Base-by-base conservation (phyloP, 2,113 vertebrate genomes). In the Candoia aspera region DNA sequence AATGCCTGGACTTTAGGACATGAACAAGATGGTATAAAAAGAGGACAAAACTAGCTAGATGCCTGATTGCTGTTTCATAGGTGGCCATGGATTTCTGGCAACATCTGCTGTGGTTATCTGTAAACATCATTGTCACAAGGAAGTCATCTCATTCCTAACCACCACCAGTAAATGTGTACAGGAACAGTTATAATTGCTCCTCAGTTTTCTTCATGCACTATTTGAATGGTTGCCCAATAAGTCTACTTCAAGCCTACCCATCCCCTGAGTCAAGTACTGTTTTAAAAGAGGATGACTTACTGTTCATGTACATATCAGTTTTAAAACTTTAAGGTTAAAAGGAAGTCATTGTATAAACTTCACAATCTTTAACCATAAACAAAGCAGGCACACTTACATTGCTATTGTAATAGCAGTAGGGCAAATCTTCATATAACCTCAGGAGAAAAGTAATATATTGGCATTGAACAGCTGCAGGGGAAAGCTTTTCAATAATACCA, bases 231-330 rank as follows among this genome's bases (percentile, higher is more conserved):
- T 60, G 4, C 85, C 88, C 86, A 19, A 90, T 86, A 91, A 93
- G 94, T 0, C n/a, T 73, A 64, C 59, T 91, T 94, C 91, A 21
- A 29, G 0, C 88, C 55, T 91, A 1, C 0, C 15, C 19, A 21
- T 19, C 4, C 62, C 84, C 92, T 93, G n/a, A 91, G 79, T 29
- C 90, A 90, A 89, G 15, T 42, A 15, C 0, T 60, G 79, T 90
- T 95, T 94, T 83, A 93, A n/a, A 95, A 53, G 6, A 89, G 8
- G 1, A 1, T 88, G 55, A 92, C 68, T 85, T 37, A 93, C 92
- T 93, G n/a, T 88, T 91, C 84, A 91, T 64, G 84, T 26, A 88
- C 5, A 33, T 0, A 93, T 33, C 90, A 15, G 21, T 21, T 9
- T 68, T 60, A 64, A 91, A 94, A 17, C 89, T 54, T 85, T 54